Evolutionary conservation across 2,888 invertebrate species (phyloP), one percentile per base, ranked within the genome.

Genomic region (Leptopilina drosophilae): DNA sequence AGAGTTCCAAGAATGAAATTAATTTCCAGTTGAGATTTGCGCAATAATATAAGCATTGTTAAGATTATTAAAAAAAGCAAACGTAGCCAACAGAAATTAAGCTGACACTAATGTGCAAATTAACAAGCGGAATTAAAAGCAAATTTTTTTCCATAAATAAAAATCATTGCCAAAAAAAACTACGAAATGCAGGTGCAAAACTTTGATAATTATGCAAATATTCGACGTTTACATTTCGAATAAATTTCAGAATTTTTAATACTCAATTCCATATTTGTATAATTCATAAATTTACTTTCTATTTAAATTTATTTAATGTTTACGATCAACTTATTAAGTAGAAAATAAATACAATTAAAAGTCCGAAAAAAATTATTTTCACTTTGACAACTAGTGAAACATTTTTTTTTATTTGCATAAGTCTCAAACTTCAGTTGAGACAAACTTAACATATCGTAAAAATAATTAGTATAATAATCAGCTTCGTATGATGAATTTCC

Each of bases 21-120:
- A 85, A 82, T 42, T 84, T 86, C 84, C 85, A 87, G 86, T 84
- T 84, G 86, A 84, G 86, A 82, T 81, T 83, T 76, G 81, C 87
- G 83, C 85, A 87, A 84, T 91, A 92, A 93, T 92, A 91, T 92
- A 94, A 95, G 94, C 94, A 94, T 94, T 95, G 94, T 94, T 95
- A 95, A 94, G 94, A 91, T 83, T 84, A 87, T 89, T 20, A 20
- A 62, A 62, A 62, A 49, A 90, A 85, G 88, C 81, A 87, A 89
- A 92, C 94, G 94, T 93, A 93, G 92, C 93, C 93, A 93, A 91
- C 92, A 92, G 93, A 93, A 91, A 94, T 93, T 92, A 93, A 94
- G 93, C 94, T 92, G 88, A 91, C 87, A 89, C 88, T 85, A 88
- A 85, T 85, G 88, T 87, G 85, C 87, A 82, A 80, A 80, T 89